phyloP scores from a whole-genome alignment of 2,888 invertebrate species.

The Lymantria monacha region DNA sequence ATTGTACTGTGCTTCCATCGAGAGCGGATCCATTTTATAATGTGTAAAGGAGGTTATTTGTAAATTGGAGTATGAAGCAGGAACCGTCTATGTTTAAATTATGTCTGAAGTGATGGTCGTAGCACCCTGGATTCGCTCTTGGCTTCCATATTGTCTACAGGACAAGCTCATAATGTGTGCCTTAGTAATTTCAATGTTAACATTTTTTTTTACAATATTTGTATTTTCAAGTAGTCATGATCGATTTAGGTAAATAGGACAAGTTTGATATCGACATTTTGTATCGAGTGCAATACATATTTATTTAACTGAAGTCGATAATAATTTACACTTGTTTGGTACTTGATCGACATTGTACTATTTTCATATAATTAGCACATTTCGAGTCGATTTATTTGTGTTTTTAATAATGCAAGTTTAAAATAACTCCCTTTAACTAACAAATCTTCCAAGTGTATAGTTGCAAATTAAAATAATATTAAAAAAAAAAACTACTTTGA shows the following conservation, averaged over 20 bases:
- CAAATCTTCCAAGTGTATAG: slow-evolving; percentile 54
- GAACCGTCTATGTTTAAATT: too few species aligned
- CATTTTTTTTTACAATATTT: slow-evolving; percentile 36
- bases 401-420: slow-evolving; percentile 38
- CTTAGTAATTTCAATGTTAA: slow-evolving; percentile 53
- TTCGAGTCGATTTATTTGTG: slow-evolving; percentile 29
- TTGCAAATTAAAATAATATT: slow-evolving; percentile 49
- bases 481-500: slow-evolving; percentile 34
- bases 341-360: background rate
- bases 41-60: too few species aligned
- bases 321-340: slow-evolving; percentile 28
- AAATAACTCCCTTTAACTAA: slow-evolving; percentile 61
- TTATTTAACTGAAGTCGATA: slow-evolving; percentile 51
- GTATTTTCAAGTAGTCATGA: slow-evolving; percentile 21
- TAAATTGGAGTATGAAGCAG: too few species aligned
- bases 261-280: slow-evolving; percentile 30
- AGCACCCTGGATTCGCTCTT: too few species aligned
- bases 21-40: too few species aligned
- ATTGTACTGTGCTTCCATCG: slow-evolving; percentile 48
- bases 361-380: slow-evolving; percentile 30
- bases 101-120: too few species aligned
- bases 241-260: slow-evolving; percentile 16
- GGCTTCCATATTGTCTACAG: slow-evolving; percentile 30
- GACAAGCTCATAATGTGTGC: slow-evolving; percentile 64
- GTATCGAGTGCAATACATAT: slow-evolving; percentile 68